A percentile compares a stretch with the other conserved stretches of the same genome.
Conservation (phyloP, 1,140 invertebrate genomes). For the Magallana ariakensis region DNA sequence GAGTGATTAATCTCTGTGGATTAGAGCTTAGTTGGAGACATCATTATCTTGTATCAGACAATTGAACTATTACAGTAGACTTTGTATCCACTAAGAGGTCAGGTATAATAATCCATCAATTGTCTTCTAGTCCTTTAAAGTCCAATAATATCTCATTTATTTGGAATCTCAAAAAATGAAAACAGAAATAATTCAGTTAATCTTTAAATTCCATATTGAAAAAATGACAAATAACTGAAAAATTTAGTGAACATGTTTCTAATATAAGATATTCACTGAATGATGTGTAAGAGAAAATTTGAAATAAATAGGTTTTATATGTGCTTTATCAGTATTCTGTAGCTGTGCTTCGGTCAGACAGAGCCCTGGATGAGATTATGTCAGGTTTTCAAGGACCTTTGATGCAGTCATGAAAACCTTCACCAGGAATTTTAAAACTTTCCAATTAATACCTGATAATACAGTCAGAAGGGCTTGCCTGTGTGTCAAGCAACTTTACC, state of each 20-base stretch:
- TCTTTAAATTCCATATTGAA: neutral
- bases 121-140: no score
- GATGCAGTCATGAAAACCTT: conserved; percentile 34
- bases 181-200: neutral
- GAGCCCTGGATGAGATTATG: conserved; percentile 16
- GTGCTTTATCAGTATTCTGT: conserved; percentile 15
- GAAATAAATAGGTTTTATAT: neutral
- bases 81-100: no score
- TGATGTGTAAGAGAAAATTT: neutral
- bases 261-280: neutral
- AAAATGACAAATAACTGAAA: neutral
- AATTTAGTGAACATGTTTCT: neutral
- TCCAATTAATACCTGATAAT: conserved; percentile 11
- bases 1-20: conserved; percentile 20
- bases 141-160: no score
- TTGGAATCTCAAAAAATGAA: neutral
- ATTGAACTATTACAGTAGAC: neutral
- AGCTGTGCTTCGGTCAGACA: neutral
- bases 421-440: conserved; percentile 23
- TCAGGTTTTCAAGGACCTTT: conserved; percentile 27
- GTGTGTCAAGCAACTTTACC: neutral
- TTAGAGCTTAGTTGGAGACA: neutral
- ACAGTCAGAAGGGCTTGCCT: neutral
- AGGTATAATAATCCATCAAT: no score
- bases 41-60: conserved; percentile 19